Evolutionary conservation across 2,888 invertebrate genomes (phyloP).

Genomic region (Hedychridium roseum): DNA sequence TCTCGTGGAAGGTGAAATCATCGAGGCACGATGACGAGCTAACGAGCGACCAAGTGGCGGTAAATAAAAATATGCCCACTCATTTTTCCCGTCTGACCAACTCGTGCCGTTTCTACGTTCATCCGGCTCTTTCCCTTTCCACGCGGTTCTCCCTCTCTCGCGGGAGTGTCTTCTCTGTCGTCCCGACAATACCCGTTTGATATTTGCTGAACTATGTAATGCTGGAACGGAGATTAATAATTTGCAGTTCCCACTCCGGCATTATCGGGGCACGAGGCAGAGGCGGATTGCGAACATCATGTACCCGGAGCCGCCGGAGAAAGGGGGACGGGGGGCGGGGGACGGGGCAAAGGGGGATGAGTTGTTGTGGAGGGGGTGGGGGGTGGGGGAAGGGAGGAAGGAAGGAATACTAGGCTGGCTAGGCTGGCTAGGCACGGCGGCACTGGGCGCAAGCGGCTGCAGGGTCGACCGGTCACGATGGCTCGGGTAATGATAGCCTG

Average conservation of each 20-base stretch:
- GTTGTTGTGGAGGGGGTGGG: constrained; percentile 17
- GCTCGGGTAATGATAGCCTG: constrained; percentile 61
- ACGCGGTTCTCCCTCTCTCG: no score
- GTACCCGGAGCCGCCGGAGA: constrained; percentile 20
- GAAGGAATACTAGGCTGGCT: constrained; percentile 49
- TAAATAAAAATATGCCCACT: no score
- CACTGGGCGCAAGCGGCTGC: no score
- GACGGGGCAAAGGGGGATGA: constrained; percentile 14
- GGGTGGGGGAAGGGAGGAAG: constrained; percentile 24
- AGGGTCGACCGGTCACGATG: constrained; percentile 62
- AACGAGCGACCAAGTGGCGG: no score
- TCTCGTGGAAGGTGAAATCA: no score
- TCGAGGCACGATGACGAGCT: no score
- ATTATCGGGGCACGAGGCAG: constrained; percentile 56
- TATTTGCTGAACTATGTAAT: constrained; percentile 53
- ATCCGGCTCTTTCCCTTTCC: no score
- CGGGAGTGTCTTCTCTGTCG: no score
- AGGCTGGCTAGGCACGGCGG: no score
- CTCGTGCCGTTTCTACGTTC: no score
- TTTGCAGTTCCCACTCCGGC: constrained; percentile 57
- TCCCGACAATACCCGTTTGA: constrained; percentile 52
- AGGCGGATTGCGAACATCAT: constrained; percentile 47
- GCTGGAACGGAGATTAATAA: constrained; percentile 55
- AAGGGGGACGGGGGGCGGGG: not conserved
- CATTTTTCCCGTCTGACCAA: no score